These are phyloP conservation scores for Butorides virescens DNA, from an alignment of 2,113 vertebrate species.

Conservation along the genomic window DNA sequence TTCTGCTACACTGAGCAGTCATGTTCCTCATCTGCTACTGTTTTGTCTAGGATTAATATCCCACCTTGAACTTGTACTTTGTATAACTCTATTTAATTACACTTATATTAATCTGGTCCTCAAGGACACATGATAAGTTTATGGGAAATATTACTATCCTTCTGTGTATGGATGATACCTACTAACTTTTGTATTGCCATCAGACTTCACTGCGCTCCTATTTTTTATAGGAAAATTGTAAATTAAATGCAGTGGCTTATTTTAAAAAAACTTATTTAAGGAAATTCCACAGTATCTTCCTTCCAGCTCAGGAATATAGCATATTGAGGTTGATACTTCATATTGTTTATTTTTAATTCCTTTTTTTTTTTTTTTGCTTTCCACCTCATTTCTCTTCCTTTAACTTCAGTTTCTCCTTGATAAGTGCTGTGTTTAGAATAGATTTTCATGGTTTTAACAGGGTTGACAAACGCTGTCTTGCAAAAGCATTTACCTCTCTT, in stretches of 20 bases:
- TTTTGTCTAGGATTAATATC: neutral
- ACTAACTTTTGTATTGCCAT: neutral
- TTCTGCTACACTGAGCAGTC: neutral
- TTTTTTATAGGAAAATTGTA: neutral
- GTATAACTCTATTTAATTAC: neutral
- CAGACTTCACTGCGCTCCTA: accelerated
- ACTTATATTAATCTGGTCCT: neutral
- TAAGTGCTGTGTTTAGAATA: neutral
- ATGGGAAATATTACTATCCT: neutral
- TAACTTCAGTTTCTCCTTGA: neutral
- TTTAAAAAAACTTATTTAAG: neutral
- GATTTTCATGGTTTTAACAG: neutral
- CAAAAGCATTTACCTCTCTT: neutral
- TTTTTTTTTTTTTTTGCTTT: neutral
- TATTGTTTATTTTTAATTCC: neutral
- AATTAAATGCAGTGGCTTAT: neutral
- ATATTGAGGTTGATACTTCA: neutral
- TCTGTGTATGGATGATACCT: neutral
- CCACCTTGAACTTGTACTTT: neutral
- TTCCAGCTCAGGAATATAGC: neutral
- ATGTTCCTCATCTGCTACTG: accelerated
- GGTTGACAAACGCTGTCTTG: neutral
- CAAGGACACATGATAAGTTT: accelerated
- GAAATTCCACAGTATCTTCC: neutral
- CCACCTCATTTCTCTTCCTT: neutral